A percentile compares a stretch with the other conserved stretches of the same genome.
Conservation (phyloP, 2,113 vertebrate species). For the Apaloderma vittatum region DNA sequence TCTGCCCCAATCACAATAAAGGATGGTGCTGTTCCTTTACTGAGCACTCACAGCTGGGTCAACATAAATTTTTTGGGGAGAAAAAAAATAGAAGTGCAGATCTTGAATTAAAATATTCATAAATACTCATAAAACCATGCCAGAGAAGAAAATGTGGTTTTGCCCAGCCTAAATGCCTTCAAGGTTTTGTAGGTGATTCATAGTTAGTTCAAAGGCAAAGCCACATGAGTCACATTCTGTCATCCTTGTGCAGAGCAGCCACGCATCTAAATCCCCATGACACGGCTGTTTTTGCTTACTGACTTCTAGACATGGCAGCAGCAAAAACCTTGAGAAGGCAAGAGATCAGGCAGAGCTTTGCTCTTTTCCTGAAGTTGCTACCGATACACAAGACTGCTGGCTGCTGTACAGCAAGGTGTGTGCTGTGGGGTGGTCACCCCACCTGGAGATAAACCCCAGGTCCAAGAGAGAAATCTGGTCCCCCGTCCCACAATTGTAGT, state of each 20-base stretch:
- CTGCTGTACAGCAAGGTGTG: rapidly evolving
- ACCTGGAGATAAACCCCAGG: neutral
- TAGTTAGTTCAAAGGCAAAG: rapidly evolving
- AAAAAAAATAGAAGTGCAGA: neutral
- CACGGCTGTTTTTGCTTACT: neutral
- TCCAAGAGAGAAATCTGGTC: rapidly evolving
- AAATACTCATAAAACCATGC: neutral
- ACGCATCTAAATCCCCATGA: rapidly evolving
- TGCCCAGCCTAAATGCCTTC: neutral
- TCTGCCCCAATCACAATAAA: neutral
- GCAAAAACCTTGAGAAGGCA: neutral
- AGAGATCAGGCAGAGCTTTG: neutral
- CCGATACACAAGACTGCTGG: rapidly evolving
- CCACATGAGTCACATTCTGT: neutral
- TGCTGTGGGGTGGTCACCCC: rapidly evolving
- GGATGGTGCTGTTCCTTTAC: neutral
- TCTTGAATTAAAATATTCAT: neutral
- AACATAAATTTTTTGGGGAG: neutral
- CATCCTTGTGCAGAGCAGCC: neutral
- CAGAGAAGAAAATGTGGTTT: neutral
- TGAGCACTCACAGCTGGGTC: neutral
- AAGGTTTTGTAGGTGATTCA: neutral
- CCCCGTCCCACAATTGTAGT: neutral
- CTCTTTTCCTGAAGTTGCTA: neutral
- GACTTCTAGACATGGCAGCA: neutral